A percentile compares a stretch with the other conserved stretches of the same genome.
These are phyloP conservation scores for Drosophila nr. fundita DNA, from an alignment of 2,888 invertebrate genomes.

Conservation along the genomic window DNA sequence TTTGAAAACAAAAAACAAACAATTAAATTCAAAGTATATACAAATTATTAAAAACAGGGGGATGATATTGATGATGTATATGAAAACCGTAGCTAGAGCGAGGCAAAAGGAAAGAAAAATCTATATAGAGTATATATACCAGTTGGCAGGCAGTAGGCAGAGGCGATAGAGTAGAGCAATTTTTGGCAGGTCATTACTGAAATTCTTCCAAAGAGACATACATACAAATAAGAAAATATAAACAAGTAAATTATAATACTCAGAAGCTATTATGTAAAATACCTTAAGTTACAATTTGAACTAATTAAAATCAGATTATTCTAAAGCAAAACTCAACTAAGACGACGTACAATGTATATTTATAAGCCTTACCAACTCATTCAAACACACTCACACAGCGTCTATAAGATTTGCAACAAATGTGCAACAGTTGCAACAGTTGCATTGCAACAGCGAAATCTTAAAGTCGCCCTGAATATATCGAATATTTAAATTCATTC, in stretches of 20 bases:
- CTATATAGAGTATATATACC: constrained; percentile 26
- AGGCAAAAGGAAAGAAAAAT: constrained; percentile 25
- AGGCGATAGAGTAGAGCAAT: constrained; percentile 52
- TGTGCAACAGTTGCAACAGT: constrained; percentile 5
- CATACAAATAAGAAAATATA: constrained; percentile 3
- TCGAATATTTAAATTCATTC: constrained; percentile 8
- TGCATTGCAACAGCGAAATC: neutral
- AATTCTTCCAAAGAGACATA: constrained; percentile 38
- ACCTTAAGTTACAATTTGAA: neutral
- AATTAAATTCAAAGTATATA: constrained; percentile 4
- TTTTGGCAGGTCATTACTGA: constrained; percentile 35
- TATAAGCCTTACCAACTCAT: constrained; percentile 44
- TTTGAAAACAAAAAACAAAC: neutral
- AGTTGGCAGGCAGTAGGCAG: constrained; percentile 45
- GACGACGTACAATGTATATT: constrained; percentile 5
- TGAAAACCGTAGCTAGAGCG: constrained; percentile 39
- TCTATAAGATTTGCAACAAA: neutral
- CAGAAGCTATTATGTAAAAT: neutral
- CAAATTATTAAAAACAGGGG: constrained; percentile 20
- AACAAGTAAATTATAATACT: constrained; percentile 20
- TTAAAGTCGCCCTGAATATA: constrained; percentile 7
- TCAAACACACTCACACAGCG: constrained; percentile 3
- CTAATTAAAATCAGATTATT: constrained; percentile 14
- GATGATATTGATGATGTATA: constrained; percentile 31
- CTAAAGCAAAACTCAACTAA: constrained; percentile 19